Evolutionary conservation across 2,888 invertebrate genomes (phyloP), one percentile per base, ranked within the genome.

Genomic region (Ochropleura plecta): DNA sequence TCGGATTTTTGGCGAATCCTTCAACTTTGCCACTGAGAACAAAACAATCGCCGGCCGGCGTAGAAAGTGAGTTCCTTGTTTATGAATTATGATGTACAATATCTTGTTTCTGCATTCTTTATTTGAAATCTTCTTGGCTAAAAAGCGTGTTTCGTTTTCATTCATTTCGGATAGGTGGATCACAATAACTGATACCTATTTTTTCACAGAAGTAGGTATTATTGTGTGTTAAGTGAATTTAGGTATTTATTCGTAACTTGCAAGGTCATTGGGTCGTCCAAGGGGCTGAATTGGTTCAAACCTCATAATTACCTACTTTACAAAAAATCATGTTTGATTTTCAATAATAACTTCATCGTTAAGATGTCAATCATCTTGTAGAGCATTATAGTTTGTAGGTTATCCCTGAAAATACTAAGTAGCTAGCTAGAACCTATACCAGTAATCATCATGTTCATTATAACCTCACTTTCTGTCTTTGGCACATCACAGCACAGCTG

Each of bases 1-100:
- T 93, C 95, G 95, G 95, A 96, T 96, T 94, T 96, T 96, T 93
- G 96, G 96, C 86, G 95, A 96, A 89, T 95, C 96, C 93, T 96
- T 94, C 93, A 94, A 94, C 86, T 93, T 95, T 85, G 90, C 93
- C 68, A 85, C 89, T 80, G 95, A 94, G 78, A 93, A 89, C 81
- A 92, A 89, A 80, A 87, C 90, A 30, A 88, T 86, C 73, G 86
- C 91, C 86, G 88, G 92, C 85, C 92, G 93, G 78, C 93, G 94
- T 79, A 92, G 91, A 94, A 96, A 95, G 96, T 96, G 83, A 96
- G 96, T 96, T 84, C 78, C 85, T 63, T 72, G 44, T 74, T 82
- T 87, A 77, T 55, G 8, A 46, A n/a, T n/a, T n/a, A n/a, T n/a
- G n/a, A n/a, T n/a, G n/a, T 48, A 55, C 12, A 69, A 70, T 53